Evolutionary conservation across 2,888 invertebrate genomes (phyloP), one percentile per base, ranked within the genome.

Genomic region (Oscheius onirici): DNA sequence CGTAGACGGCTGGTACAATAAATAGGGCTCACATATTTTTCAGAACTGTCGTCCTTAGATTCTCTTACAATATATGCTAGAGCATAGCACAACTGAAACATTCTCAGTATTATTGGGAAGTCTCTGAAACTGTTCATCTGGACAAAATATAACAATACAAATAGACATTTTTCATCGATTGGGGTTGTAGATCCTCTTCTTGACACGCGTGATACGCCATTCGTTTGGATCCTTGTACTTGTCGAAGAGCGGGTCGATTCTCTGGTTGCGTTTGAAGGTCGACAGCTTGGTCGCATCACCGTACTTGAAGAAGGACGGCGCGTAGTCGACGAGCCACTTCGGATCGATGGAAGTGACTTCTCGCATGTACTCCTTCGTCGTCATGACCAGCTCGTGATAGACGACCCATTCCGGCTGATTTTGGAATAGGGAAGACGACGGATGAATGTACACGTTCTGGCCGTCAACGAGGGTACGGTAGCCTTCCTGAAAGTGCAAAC

Each of bases 401-500:
- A 99, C 94, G 0, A 99, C 96, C 97, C 97, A 99, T 89, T 99
- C 97, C 0, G 99, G 99, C 88, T 99, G 97, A 69, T 97, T 91
- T 89, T 99, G 97, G 89, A 99, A 99, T 8, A 99, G 90, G 0
- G 97, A 94, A 88, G 95, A 95, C 0, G 96, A 96, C 0, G 99
- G 99, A 90, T 99, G 99, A 86, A 99, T 97, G 89, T 99, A 99
- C 15, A 99, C 97, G 26, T 84, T 87, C 89, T 96, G 97, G 78
- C 95, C 94, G 89, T 99, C 99, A 0, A 97, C 97, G 8, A 99
- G 90, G 0, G 99, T 99, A 67, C 97, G 91, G 89, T 99, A 99
- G 2, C 91, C 91, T 89, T 99, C 97, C 74, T 79, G 57, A 34
- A 76, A 71, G 13, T 15, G 20, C 26, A 34, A n/a, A n/a, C n/a